Base-by-base conservation (phyloP, 1,140 invertebrate genomes). In the Dreissena polymorpha region DNA sequence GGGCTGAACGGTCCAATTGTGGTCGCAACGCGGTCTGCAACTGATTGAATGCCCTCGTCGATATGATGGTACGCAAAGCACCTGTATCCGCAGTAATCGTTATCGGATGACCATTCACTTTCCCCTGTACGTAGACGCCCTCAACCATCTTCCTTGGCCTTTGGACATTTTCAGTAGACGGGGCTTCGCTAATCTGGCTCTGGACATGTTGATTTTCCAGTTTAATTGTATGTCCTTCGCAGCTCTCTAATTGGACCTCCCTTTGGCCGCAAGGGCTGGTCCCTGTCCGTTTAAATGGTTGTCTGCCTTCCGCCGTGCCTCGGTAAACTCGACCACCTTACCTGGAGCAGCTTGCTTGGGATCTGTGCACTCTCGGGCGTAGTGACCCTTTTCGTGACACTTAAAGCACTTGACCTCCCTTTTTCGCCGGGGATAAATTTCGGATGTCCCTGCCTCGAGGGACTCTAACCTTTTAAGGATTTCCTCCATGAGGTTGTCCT, bases 231-330 rank as follows among this genome's bases (percentile, higher is more conserved):
- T 39, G 39, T 5, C 39, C 39, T 39, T 39, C 39, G 39, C 39
- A 39, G 39, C 23, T 2, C 60, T n/a, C 39, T 39, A 39, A 39
- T 39, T 39, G 39, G 25, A 57, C 73, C 25, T 21, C 29, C 23
- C 29, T 68, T 50, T 69, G 16, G n/a, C 63, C 27, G 39, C 53
- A 53, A 78, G 63, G 29, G 75, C n/a, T 21, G 64, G 75, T 55
- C 75, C 64, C 13, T 25, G 60, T 63, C 14, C 50, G 75, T 78
- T 78, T 78, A 78, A 79, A 79, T 18, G 55, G 21, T 12, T 63
- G 10, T 21, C 53, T 23, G 12, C 21, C 18, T 10, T 55, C 10
- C 39, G 65, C 29, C 29, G 7, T 51, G 18, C 14, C 6, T 49
- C 27, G 16, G 3, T 78, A 2, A 10, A n/a, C 18, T 13, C 18